A percentile compares a stretch with the other conserved stretches of the same genome.
Evolutionary conservation across 2,113 vertebrate genomes (phyloP).

Genomic region (Elaphurus davidianus): DNA sequence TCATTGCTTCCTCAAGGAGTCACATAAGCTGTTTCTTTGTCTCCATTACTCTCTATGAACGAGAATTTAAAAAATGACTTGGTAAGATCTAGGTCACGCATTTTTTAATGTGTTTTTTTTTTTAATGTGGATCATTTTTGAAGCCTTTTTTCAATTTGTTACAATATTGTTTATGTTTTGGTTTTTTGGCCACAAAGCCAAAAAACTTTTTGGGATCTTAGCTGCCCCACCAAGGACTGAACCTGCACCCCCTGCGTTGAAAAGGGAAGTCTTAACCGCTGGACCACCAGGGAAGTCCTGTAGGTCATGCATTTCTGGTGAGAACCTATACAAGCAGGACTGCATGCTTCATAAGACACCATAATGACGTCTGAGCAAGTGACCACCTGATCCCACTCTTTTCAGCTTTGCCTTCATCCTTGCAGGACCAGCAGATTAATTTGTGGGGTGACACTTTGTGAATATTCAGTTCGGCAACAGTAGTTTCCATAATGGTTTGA

Average conservation of each 20-base stretch:
- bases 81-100: background rate
- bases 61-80: background rate
- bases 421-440: no score
- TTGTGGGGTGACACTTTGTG: background rate
- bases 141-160: background rate
- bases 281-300: background rate
- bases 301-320: background rate
- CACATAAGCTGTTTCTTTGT: background rate
- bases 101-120: background rate
- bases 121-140: background rate
- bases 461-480: background rate
- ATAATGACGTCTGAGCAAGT: no score
- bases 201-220: background rate
- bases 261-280: background rate
- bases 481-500: background rate
- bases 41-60: background rate
- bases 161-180: background rate
- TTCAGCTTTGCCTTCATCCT: background rate
- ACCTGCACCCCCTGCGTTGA: background rate
- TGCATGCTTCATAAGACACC: accelerated
- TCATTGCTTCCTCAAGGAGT: background rate
- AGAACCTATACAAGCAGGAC: background rate
- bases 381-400: background rate
- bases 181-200: background rate
- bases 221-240: background rate